Conservation (phyloP, 2,113 vertebrate genomes). For the Hemichromis elongatus region DNA sequence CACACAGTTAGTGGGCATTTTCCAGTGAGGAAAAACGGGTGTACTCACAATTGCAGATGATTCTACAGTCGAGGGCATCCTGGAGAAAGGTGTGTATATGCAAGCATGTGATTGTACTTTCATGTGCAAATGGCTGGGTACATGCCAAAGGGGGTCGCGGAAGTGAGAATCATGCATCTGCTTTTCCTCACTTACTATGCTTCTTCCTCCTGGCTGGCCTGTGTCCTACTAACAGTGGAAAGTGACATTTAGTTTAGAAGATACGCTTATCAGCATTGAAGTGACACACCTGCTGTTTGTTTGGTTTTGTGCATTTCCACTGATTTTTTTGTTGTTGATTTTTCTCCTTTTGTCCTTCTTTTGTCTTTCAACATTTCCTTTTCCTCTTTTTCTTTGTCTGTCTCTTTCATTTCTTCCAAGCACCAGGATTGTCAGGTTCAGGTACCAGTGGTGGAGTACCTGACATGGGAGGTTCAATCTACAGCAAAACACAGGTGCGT, state of each 20-base stretch:
- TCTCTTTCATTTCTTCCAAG: constrained; percentile 1
- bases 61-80: constrained; percentile 16
- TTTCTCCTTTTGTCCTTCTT: neutral
- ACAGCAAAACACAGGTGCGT: constrained; percentile 94
- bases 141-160: neutral
- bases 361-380: neutral
- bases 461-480: constrained; percentile 90
- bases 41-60: constrained; percentile 35
- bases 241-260: neutral
- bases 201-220: constrained; percentile 60
- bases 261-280: neutral
- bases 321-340: neutral
- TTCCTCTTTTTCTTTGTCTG: neutral
- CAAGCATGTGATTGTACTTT: constrained; percentile 44
- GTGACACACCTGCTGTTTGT: neutral
- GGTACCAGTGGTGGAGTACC: constrained; percentile 85
- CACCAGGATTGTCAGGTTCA: constrained; percentile 85
- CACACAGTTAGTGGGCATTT: constrained; percentile 6
- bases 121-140: constrained; percentile 8
- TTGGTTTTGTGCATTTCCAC: neutral
- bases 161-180: constrained; percentile 22
- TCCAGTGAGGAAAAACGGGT: constrained; percentile 6
- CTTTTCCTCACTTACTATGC: constrained; percentile 43
- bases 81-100: constrained; percentile 48
- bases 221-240: constrained; percentile 52